Evolutionary conservation across 1,140 invertebrate genomes (phyloP), one percentile per base, ranked within the genome.

Genomic region (Ceratina calcarata): DNA sequence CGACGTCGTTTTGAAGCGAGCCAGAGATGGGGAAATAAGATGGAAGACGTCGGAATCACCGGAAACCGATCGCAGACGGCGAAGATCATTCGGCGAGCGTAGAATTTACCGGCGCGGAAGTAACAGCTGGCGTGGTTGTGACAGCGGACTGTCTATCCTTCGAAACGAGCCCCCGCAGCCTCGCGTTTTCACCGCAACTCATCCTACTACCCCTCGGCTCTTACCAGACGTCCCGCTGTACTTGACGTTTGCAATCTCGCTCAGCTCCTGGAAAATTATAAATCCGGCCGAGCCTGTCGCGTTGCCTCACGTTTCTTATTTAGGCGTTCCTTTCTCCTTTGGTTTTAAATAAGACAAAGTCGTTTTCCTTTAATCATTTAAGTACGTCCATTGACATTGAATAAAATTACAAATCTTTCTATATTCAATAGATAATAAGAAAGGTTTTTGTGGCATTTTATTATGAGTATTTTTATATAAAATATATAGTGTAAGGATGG

Each of bases 121-220:
- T 93, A 93, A 93, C 90, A 89, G 88, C 81, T 89, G 85, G 91
- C 86, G 90, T 93, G 92, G 85, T 91, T 88, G 90, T 93, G 92
- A 93, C 92, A 93, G 91, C 73, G 72, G 32, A 72, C 58, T 81
- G 81, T 81, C 85, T 82, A 86, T 84, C 88, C 83, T 86, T 86
- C 84, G 83, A 77, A 87, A 84, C 86, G 82, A 86, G 83, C 80
- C 83, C 22, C 84, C 80, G 86, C 83, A 53, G 81, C 80, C 76
- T 73, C 81, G 81, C 89, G 88, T 89, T 91, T 88, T 90, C 87
- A 88, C 89, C 90, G 87, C 89, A 90, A 89, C 88, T 88, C 89
- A 86, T 81, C 87, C 84, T 86, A 45, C 37, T 45, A 45, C 37
- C 37, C 22, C 70, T 49, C 87, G 81, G 82, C 91, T 90, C 86